Base-by-base conservation (phyloP, 2,113 vertebrate genomes). In the Phainopepla nitens region DNA sequence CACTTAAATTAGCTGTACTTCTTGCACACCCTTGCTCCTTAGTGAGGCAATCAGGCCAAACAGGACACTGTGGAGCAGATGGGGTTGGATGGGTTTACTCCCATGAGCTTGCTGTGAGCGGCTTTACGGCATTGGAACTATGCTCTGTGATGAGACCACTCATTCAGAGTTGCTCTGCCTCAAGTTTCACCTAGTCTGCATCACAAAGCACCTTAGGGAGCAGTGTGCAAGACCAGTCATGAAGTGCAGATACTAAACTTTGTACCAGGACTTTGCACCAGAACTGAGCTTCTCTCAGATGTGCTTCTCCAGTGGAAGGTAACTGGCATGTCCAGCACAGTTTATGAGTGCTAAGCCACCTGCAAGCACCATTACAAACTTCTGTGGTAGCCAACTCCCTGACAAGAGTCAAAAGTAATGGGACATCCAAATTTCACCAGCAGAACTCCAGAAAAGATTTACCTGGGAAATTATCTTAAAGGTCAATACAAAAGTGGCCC, bases 381-480 rank as follows among this genome's bases (percentile, higher is more conserved):
- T 84, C 41, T 60, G 45, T 7, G 44, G 57, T 21, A 81, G 51
- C 17, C 14, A 53, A 13, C 58, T 65, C 49, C 54, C 33, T 49
- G n/a, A 56, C 69, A 94, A 58, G 45, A 93, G 75, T 65, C 61
- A 61, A 80, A 94, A 92, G 54, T 45, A 91, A 95, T 33, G 53
- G 86, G 60, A 87, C 82, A 92, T 77, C 87, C 79, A 78, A 72
- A 82, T 83, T 92, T 61, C 79, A 80, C 84, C 71, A 91, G 62
- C 64, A 76, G 91, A 93, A 80, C 28, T 29, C 39, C 68, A 93
- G 51, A 21, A 80, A 87, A 92, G 50, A 73, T 78, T 77, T 78
- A 89, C 39, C 47, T 82, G 24, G 22, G 64, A 90, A 93, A 90
- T 77, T 87, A 77, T 73, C 87, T 90, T 86, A 92, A 91, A 95